phyloP scores from a whole-genome alignment of 2,888 invertebrate genomes.

The Ethmia dodecea region DNA sequence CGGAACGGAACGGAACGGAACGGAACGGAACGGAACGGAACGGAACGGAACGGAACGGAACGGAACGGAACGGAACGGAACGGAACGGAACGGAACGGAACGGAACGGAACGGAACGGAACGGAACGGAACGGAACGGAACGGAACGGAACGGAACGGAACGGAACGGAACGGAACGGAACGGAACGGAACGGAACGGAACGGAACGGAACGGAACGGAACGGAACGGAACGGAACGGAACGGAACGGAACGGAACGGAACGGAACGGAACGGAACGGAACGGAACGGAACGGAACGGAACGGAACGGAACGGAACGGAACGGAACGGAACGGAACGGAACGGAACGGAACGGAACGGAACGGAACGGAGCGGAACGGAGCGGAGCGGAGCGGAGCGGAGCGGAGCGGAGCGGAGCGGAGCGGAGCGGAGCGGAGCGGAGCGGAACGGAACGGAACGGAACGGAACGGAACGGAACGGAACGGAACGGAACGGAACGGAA shows the following conservation, averaged over 20 bases:
- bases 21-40: constrained; percentile 3
- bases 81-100: constrained; percentile 2
- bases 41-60: constrained; percentile 3
- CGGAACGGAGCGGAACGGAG: constrained; percentile 1
- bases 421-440: background rate
- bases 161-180: constrained; percentile 3
- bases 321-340: constrained; percentile 1
- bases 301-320: constrained; percentile 1
- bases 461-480: no score
- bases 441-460: no score
- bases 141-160: constrained; percentile 1
- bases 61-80: constrained; percentile 2
- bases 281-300: constrained; percentile 1
- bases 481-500: no score
- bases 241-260: constrained; percentile 1
- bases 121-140: constrained; percentile 1
- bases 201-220: constrained; percentile 3
- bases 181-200: constrained; percentile 1
- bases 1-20: constrained; percentile 3
- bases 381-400: background rate
- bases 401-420: background rate
- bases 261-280: constrained; percentile 1
- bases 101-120: constrained; percentile 1
- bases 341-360: background rate
- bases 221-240: constrained; percentile 3